A percentile compares a stretch with the other conserved stretches of the same genome.
These are phyloP conservation scores for Phrynosoma blainvillii DNA, from an alignment of 2,113 vertebrate genomes.

Conservation along the genomic window DNA sequence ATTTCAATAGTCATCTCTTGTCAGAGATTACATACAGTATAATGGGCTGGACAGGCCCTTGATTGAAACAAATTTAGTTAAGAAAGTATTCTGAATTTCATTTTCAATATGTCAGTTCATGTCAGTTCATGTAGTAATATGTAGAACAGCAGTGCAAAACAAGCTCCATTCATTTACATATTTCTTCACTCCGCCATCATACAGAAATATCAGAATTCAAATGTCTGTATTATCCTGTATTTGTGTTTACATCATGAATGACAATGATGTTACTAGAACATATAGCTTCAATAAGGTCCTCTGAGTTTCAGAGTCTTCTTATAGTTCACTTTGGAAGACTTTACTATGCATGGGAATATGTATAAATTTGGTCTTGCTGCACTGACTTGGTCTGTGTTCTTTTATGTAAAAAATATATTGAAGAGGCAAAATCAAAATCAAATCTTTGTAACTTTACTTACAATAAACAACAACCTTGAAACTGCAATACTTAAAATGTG, in stretches of 20 bases:
- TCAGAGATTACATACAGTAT: not conserved
- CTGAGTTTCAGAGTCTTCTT: slow-evolving; percentile 49
- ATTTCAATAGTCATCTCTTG: slow-evolving; percentile 7
- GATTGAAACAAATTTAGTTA: slow-evolving; percentile 31
- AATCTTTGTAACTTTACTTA: not conserved
- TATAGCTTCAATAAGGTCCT: slow-evolving; percentile 64
- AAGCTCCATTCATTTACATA: slow-evolving; percentile 42
- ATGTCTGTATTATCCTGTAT: not conserved
- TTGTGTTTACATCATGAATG: slow-evolving; percentile 53
- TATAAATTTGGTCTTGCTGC: slow-evolving; percentile 26
- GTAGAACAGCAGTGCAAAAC: slow-evolving; percentile 30
- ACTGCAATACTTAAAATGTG: not conserved
- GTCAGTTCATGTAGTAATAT: slow-evolving; percentile 40
- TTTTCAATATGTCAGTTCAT: slow-evolving; percentile 29
- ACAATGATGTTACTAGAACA: slow-evolving; percentile 54
- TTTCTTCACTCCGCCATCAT: slow-evolving; percentile 12
- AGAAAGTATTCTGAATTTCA: not conserved
- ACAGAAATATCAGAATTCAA: too few relatives aligned
- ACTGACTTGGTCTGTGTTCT: slow-evolving; percentile 49
- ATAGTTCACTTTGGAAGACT: slow-evolving; percentile 50
- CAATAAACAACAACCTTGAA: not conserved
- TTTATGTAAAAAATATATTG: slow-evolving; percentile 36
- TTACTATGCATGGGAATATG: not conserved
- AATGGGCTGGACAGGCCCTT: not conserved
- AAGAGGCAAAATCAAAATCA: slow-evolving; percentile 3